Conservation (phyloP, 2,888 invertebrate species). For the Fragum sueziense region DNA sequence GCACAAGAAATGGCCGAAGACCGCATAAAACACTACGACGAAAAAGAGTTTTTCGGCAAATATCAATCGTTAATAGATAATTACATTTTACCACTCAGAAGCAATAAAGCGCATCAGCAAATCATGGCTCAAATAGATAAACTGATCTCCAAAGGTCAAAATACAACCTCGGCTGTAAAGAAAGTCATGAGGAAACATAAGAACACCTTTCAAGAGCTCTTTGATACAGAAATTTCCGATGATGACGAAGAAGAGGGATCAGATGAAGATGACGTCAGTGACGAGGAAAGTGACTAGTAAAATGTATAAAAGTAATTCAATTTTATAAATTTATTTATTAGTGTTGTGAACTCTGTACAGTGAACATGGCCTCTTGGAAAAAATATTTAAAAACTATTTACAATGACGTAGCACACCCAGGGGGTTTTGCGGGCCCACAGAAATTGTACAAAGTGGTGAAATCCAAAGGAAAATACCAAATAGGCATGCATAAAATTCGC, state of each 20-base stretch:
- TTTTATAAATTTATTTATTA: background rate
- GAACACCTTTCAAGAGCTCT: conserved; percentile 5
- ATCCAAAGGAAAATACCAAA: too few relatives aligned
- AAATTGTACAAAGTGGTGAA: too few relatives aligned
- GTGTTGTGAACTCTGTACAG: too few relatives aligned
- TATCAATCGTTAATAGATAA: conserved; percentile 19
- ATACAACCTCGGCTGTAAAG: conserved; percentile 17
- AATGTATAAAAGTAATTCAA: background rate
- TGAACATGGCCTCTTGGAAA: too few relatives aligned
- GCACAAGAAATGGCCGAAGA: conserved; percentile 28
- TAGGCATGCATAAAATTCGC: too few relatives aligned
- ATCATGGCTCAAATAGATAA: conserved; percentile 20
- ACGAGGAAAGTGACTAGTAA: conserved; percentile 6
- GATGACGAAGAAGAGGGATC: background rate
- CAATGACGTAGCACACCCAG: too few relatives aligned
- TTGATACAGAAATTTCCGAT: too few relatives aligned
- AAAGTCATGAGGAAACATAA: conserved; percentile 13
- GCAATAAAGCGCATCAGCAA: conserved; percentile 11
- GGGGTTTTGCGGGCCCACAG: too few relatives aligned
- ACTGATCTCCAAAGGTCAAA: conserved; percentile 9
- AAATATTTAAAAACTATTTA: too few relatives aligned
- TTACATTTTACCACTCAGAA: conserved; percentile 3
- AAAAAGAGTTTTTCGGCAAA: conserved; percentile 24
- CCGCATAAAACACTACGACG: too few relatives aligned
- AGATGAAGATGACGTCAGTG: conserved; percentile 10